Base-by-base conservation (phyloP, 2,113 vertebrate genomes). In the Nicator chloris region DNA sequence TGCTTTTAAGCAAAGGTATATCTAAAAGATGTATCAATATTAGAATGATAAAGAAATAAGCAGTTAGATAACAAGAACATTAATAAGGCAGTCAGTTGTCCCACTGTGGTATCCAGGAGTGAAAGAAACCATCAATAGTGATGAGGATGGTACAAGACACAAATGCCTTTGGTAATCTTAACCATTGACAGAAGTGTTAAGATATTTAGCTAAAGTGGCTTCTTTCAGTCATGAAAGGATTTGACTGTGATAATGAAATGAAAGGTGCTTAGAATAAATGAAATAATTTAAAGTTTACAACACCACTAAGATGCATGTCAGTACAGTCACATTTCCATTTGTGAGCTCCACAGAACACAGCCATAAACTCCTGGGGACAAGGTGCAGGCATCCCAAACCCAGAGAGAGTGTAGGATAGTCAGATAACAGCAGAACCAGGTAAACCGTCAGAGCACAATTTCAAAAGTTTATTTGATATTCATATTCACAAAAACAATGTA, bases 241-340 rank as follows among this genome's bases (percentile, higher is more conserved):
- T 82, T 72, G 42, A 44, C 39, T 37, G 22, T 49, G 39, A 63
- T 30, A 28, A 64, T 50, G 22, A 64, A 83, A 79, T 56, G 31
- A 87, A 79, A 47, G 15, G 11, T 51, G 15, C 11, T 87, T 54
- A 47, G 51, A 91, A 82, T 31, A 77, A 79, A 37, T 28, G 6
- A 60, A 95, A 49, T 51, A 45, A 56, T 70, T 65, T 69, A 35
- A 92, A 82, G 30, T 73, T 87, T 56, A 83, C n/a, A 70, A 82
- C 11, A n/a, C 39, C 24, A 26, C 16, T 56, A 15, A 30, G 17
- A 51, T 61, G 30, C 63, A 19, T 57, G 39, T 19, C 12, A 33
- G 23, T 51, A 8, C 23, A 56, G 23, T 18, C 13, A 51, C 7
- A 0, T 63, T 89, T 45, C 54, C 42, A 15, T 45, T 87, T 92